Conservation (phyloP, 2,888 invertebrate genomes). For the Nycteola revayana region DNA sequence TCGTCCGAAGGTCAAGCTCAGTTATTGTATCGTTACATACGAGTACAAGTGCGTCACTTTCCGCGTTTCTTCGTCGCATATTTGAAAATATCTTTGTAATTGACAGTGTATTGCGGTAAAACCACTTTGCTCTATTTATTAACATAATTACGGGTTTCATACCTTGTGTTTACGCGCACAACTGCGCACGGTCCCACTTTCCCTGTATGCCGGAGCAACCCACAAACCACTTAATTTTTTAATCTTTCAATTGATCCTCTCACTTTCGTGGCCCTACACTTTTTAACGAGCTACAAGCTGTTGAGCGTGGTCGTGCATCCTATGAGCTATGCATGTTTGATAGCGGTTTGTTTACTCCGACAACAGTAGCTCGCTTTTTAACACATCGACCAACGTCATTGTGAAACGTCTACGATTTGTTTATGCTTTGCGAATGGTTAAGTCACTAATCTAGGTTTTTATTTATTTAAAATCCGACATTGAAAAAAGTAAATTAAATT, state of each 20-base stretch:
- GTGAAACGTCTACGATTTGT: conserved; percentile 44
- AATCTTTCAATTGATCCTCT: conserved; percentile 14
- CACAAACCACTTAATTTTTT: conserved; percentile 32
- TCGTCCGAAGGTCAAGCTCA: conserved; percentile 58
- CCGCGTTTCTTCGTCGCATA: conserved; percentile 14
- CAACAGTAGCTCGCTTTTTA: conserved; percentile 47
- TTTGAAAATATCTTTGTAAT: conserved; percentile 8
- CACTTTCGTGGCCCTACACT: conserved; percentile 12
- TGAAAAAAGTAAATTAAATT: not conserved
- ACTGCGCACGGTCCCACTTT: conserved; percentile 46
- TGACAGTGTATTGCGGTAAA: conserved; percentile 21
- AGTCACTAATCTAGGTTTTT: no score
- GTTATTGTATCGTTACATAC: conserved; percentile 48
- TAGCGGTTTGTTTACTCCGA: conserved; percentile 35
- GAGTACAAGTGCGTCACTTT: conserved; percentile 22
- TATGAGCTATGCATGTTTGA: conserved; percentile 9
- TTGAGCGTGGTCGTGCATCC: conserved; percentile 7
- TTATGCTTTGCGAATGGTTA: no score
- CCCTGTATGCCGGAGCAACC: conserved; percentile 40
- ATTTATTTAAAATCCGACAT: not conserved
- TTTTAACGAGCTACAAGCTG: conserved; percentile 15
- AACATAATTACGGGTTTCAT: conserved; percentile 51
- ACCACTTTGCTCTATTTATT: conserved; percentile 58
- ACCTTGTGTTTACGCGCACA: conserved; percentile 46
- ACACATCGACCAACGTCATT: conserved; percentile 37